Evolutionary conservation across 2,113 vertebrate genomes (phyloP), one percentile per base, ranked within the genome.

Genomic region (Melospiza georgiana): DNA sequence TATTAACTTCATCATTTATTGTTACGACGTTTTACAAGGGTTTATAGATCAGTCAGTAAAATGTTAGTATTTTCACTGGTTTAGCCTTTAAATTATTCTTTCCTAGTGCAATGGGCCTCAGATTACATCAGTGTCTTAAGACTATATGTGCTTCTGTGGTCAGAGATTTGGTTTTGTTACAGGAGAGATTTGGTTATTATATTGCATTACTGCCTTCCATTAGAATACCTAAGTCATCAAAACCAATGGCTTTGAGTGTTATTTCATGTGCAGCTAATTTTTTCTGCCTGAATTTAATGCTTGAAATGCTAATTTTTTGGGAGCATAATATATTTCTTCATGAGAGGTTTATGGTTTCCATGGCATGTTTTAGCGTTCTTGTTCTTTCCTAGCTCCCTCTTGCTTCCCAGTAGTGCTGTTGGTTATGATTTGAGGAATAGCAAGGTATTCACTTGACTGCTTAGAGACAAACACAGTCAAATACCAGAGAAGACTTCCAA

Each of bases 401-500:
- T 72, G 19, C 39, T 93, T 83, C 74, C 55, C 37, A 21, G 37
- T 43, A 39, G 31, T 57, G 33, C 57, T 90, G 23, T 72, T 89
- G 71, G 15, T 94, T 96, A 66, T 52, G 39, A 84, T 95, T 94
- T 93, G 82, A 96, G 73, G 66, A 21, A 51, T 35, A 77, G 39
- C 6, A 46, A 78, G n/a, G 8, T 58, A 22, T 93, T 93, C 69
- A 18, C 41, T 87, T 79, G 76, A 62, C 75, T 90, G 28, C 51
- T 95, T 79, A 85, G 84, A 95, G 80, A 82, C 63, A 73, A 81
- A 66, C 75, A 76, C 86, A 67, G 49, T 91, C 57, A 93, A 94
- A 96, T 96, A 61, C 55, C 51, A 85, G 84, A 90, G 86, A 48
- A 94, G 77, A 67, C 74, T 81, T 89, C 54, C 90, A 74, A 93